phyloP scores from a whole-genome alignment of 2,888 invertebrate genomes.

The Calameuta pallipes region DNA sequence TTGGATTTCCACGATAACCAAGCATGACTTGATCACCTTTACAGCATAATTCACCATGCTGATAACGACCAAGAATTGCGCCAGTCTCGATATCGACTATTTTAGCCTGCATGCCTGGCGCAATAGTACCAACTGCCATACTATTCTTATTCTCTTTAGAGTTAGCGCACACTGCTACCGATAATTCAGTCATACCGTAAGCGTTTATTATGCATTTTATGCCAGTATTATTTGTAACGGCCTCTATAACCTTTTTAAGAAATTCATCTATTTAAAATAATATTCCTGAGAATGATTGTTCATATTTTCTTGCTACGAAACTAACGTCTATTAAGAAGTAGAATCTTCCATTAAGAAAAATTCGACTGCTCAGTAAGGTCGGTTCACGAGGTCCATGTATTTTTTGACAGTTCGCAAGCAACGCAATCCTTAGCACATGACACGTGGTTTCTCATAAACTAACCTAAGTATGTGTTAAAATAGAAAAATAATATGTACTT shows the following conservation, averaged over 20 bases:
- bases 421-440: too few relatives aligned
- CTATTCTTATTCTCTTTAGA: slow-evolving; percentile 65
- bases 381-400: too few relatives aligned
- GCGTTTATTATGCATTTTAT: slow-evolving; percentile 73
- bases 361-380: neutral
- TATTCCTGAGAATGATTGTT: neutral
- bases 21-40: slow-evolving; percentile 69
- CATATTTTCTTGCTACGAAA: neutral
- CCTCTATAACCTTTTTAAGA: neutral
- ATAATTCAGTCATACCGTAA: slow-evolving; percentile 85
- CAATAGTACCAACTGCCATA: slow-evolving; percentile 75
- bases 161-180: slow-evolving; percentile 69
- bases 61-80: slow-evolving; percentile 64
- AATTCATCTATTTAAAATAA: neutral
- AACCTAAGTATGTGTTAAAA: too few relatives aligned
- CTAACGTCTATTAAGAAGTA: neutral
- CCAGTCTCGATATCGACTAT: slow-evolving; percentile 57
- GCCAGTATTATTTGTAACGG: neutral
- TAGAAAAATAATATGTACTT: too few relatives aligned
- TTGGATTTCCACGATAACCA: slow-evolving; percentile 67
- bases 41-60: slow-evolving; percentile 70
- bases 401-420: too few relatives aligned
- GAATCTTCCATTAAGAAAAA: neutral
- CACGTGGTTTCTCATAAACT: too few relatives aligned
- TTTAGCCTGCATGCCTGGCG: slow-evolving; percentile 74